phyloP scores from a whole-genome alignment of 2,797 vertebrate genomes.

The Neosilurus mollespiculum region DNA sequence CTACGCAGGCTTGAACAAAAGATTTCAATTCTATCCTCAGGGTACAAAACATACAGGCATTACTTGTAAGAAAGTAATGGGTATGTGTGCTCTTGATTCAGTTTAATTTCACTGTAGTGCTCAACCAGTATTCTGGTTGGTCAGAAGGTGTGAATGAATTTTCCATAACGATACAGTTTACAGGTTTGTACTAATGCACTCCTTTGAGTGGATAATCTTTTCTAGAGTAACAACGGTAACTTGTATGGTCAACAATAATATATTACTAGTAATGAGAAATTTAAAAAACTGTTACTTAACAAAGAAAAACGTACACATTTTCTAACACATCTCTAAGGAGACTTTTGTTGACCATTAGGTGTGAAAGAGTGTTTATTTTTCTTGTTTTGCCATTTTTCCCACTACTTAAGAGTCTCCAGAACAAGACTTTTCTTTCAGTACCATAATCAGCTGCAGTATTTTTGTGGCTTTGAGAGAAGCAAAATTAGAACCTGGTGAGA shows the following conservation, averaged over 20 bases:
- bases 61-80: not conserved
- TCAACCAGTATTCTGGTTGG: not conserved
- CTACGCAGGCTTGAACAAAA: constrained; percentile 50
- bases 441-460: not conserved
- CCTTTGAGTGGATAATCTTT: not conserved
- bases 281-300: not conserved
- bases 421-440: not conserved
- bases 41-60: constrained; percentile 39
- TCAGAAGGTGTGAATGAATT: not conserved
- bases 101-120: constrained; percentile 27
- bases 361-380: not conserved
- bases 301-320: not conserved
- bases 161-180: not conserved
- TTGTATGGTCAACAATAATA: not conserved
- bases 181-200: not conserved
- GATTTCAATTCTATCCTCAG: constrained; percentile 37
- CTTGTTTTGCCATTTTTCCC: not conserved
- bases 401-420: not conserved
- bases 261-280: not conserved
- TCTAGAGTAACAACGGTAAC: not conserved
- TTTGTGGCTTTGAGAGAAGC: no score
- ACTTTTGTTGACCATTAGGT: not conserved
- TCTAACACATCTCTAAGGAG: not conserved
- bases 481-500: no score
- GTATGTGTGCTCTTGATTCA: constrained; percentile 14